Base-by-base conservation (phyloP, 2,888 invertebrate species). In the Orthonevra nobilis region DNA sequence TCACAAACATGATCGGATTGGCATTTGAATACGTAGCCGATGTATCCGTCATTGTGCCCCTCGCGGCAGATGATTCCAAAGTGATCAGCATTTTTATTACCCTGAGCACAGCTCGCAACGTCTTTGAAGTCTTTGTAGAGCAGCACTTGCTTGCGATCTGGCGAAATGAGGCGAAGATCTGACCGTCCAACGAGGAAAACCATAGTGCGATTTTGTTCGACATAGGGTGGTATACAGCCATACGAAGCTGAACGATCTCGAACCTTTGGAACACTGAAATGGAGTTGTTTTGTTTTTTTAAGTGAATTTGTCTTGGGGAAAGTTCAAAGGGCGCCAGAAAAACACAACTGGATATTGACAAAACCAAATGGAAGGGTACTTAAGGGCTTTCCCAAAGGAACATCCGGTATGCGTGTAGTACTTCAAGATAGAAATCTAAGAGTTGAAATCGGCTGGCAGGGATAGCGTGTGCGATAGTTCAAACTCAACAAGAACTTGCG, bases 11-110 rank as follows among this genome's bases (percentile, higher is more conserved):
- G 92, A 79, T 93, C 93, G 2, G 96, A 95, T 86, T 97, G 96
- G 85, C 97, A 97, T 84, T 95, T 95, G 88, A 96, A 95, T 34
- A 96, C 94, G 84, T 96, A 97, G 61, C 96, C 97, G 9, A 96
- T 94, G 84, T 94, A 97, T 40, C 90, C 91, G 28, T 90, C 90
- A 50, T 88, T 89, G 42, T 89, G 89, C 28, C 90, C 90, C 87
- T 97, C 97, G n/a, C 94, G 91, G 83, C 96, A 96, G 44, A 98
- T 96, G 85, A 98, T 97, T 0, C 97, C 97, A 86, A 98, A 97
- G 85, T 98, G 96, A 82, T 97, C 97, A 34, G 92, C 90, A 85
- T 93, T 93, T 74, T 90, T 89, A n/a, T 94, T 90, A 0, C 98
- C 98, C 84, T 96, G 93, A 1, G 96, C 94, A 83, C 97, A 97